Base-by-base conservation (phyloP, 2,113 vertebrate genomes). In the Brienomyrus brachyistius region DNA sequence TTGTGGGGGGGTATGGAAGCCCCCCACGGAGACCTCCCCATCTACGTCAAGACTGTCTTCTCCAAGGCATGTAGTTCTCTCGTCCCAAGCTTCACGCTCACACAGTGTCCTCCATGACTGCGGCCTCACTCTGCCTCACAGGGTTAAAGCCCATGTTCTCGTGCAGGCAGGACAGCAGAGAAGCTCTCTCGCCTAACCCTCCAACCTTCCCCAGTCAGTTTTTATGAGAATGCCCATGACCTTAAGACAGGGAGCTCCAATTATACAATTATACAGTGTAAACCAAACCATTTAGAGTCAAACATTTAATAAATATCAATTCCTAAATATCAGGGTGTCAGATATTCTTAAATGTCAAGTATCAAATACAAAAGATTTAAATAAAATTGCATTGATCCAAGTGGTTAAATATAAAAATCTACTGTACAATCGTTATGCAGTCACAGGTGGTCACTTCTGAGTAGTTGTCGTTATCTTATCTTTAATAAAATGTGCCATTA, bases 31-130 rank as follows among this genome's bases (percentile, higher is more conserved):
- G 98, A 99, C 94, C 97, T 99, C 93, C 98, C 98, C 35, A 98
- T 99, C 95, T 99, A 99, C 92, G 97, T 99, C 93, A 99, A 99
- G 96, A 99, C 98, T 9, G 96, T 99, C 95, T 99, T 99, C 96
- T 95, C 97, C 94, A 99, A 99, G 98, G 97, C 98, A 84, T 10
- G 82, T 17, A 10, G 82, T 84, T 48, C 23, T 40, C 17, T n/a
- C 21, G 45, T 47, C 40, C 45, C 43, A 21, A 70, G 27, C 77
- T 40, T 45, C 17, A 45, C 17, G 19, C 31, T 43, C 40, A 82
- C 77, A 2, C 35, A 21, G 15, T 8, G 31, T 80, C 74, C 27
- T 80, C 40, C 74, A 5, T 43, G 40, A 17, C 23, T 27, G 59
- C n/a, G 10, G 10, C 62, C 1, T 59, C 9, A n/a, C 56, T 59